These are phyloP conservation scores for Ctenoplectra terminalis DNA, from an alignment of 1,140 invertebrate genomes.

Conservation along the genomic window DNA sequence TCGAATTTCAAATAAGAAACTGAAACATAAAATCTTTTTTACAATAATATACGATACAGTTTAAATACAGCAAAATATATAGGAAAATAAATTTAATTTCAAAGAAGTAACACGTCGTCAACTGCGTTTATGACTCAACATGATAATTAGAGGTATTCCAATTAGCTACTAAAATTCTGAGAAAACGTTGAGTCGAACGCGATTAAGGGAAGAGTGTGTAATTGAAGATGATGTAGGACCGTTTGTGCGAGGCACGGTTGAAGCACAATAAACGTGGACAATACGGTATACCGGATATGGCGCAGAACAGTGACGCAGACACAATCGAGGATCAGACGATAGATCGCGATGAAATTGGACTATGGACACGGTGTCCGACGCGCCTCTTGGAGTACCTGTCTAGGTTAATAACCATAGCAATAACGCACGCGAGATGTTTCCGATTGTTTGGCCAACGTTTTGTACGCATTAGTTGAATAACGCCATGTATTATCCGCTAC, in stretches of 20 bases:
- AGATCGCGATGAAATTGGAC: slow-evolving; percentile 43
- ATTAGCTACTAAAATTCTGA: too few species aligned
- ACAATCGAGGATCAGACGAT: slow-evolving; percentile 46
- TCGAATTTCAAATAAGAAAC: too few species aligned
- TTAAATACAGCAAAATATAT: too few species aligned
- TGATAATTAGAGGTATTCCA: too few species aligned
- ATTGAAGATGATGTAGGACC: background rate
- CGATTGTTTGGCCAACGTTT: slow-evolving; percentile 9
- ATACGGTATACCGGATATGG: slow-evolving; percentile 25
- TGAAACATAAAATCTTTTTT: too few species aligned
- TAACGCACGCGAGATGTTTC: background rate
- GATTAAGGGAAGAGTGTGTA: background rate
- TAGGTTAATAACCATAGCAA: slow-evolving; percentile 25
- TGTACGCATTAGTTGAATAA: background rate
- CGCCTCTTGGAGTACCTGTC: slow-evolving; percentile 16
- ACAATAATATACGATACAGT: too few species aligned
- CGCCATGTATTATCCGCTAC: too few species aligned
- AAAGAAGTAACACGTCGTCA: too few species aligned
- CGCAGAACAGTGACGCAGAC: slow-evolving; percentile 22
- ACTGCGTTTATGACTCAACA: too few species aligned
- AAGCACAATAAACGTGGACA: slow-evolving; percentile 29
- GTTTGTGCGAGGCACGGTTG: background rate
- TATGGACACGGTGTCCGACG: slow-evolving; percentile 17
- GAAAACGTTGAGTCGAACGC: too few species aligned
- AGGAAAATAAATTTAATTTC: too few species aligned